Evolutionary conservation across 2,797 vertebrate genomes (phyloP).

Genomic region (Paratrypauchen microcephalus): DNA sequence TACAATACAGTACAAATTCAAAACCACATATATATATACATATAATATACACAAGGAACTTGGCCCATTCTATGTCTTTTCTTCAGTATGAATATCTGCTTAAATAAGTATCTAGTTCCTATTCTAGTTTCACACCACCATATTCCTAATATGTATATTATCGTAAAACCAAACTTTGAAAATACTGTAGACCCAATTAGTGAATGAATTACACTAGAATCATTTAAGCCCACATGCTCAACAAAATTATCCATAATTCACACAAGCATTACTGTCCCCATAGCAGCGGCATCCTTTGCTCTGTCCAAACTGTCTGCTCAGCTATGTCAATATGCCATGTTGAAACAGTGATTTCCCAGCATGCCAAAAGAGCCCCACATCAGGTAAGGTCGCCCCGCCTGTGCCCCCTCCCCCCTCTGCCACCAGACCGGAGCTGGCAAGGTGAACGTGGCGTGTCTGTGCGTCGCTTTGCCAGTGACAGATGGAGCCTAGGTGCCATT

Average conservation of each 20-base stretch:
- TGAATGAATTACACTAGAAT: not conserved
- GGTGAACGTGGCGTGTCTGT: slow-evolving; percentile 63
- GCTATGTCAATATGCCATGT: slow-evolving; percentile 30
- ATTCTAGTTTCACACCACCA: not conserved
- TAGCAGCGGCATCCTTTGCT: not conserved
- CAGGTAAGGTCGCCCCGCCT: slow-evolving; percentile 39
- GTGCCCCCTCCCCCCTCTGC: slow-evolving; percentile 33
- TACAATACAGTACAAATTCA: too few species aligned
- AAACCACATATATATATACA: too few species aligned
- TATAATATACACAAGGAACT: too few species aligned
- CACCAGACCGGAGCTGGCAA: slow-evolving; percentile 58
- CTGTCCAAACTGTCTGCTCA: slow-evolving; percentile 30
- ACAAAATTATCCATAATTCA: not conserved
- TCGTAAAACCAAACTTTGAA: too few species aligned
- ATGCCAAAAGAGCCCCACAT: not conserved
- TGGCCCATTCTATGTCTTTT: too few species aligned
- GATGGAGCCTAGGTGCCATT: slow-evolving; percentile 77
- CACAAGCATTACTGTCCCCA: not conserved
- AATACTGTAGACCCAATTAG: not conserved
- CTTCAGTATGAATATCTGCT: too few species aligned
- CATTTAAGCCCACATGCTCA: not conserved
- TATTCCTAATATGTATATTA: not conserved
- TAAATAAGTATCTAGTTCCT: too few species aligned
- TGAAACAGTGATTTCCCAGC: slow-evolving; percentile 13
- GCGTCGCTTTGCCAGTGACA: slow-evolving; percentile 67